These are phyloP conservation scores for Falco biarmicus DNA, from an alignment of 2,797 vertebrate genomes.

Conservation along the genomic window DNA sequence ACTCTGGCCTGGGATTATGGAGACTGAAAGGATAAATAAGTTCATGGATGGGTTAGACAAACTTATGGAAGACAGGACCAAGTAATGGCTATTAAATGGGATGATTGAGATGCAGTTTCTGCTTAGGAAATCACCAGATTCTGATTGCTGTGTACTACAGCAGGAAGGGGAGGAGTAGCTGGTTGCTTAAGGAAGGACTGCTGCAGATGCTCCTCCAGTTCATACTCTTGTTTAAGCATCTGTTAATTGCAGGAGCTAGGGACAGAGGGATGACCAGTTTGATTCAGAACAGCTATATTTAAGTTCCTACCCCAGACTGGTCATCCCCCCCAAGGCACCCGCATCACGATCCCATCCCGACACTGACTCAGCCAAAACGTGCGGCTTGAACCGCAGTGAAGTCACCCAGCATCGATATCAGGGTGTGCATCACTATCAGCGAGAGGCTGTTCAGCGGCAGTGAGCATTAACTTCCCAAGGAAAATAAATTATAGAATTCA, in stretches of 20 bases:
- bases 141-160: neutral
- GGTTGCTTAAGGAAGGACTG: neutral
- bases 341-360: neutral
- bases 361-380: neutral
- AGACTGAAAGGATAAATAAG: neutral
- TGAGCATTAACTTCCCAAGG: neutral
- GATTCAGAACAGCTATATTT: neutral
- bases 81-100: neutral
- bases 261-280: neutral
- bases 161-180: neutral
- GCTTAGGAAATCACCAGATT: neutral
- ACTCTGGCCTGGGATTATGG: neutral
- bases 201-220: neutral
- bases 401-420: neutral
- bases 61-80: neutral
- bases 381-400: neutral
- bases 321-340: neutral
- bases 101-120: neutral
- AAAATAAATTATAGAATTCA: constrained; percentile 37
- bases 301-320: neutral
- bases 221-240: neutral
- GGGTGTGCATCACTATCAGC: neutral
- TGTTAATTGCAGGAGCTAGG: neutral
- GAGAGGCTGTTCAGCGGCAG: neutral
- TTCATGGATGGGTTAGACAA: neutral